These are phyloP conservation scores for Caenorhabditis elegans DNA, from an alignment of 1,140 invertebrate genomes.

Conservation along the genomic window WBcel235 BX284605.5:12870501-12871000, in stretches of 20 bases:
- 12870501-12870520: too few relatives aligned
- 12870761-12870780: too few relatives aligned
- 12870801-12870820: neutral
- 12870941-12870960: conserved; percentile 25
- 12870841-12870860: conserved; percentile 17
- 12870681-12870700: neutral
- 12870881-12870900: neutral
- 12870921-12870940: conserved; percentile 27
- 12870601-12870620: too few relatives aligned
- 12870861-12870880: neutral
- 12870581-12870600: too few relatives aligned
- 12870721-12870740: too few relatives aligned
- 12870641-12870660: neutral
- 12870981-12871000: conserved; percentile 10
- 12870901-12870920: conserved; percentile 15
- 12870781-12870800: neutral
- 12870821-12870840: neutral
- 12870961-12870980: neutral
- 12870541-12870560: too few relatives aligned
- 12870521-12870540: too few relatives aligned
- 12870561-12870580: too few relatives aligned
- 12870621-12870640: too few relatives aligned
- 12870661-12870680: neutral
- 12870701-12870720: neutral
- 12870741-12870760: too few relatives aligned